Percentiles rank a stretch among this genome's conserved stretches.
Conservation (phyloP, 2,888 invertebrate genomes). For the Eupithecia tripunctaria region DNA sequence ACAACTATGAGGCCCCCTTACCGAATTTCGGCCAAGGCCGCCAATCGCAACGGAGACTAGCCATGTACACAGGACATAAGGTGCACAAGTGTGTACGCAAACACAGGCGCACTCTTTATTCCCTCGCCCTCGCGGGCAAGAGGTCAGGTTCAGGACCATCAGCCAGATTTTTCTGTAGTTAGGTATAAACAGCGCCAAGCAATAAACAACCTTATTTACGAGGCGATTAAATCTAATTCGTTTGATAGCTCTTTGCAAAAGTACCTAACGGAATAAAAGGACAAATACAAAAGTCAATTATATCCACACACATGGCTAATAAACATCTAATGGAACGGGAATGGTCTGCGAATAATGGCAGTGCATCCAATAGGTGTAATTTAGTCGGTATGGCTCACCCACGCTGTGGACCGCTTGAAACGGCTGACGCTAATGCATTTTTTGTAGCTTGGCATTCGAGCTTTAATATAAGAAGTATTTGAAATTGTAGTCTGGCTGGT, state of each 20-base stretch:
- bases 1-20: no score
- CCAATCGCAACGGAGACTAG: no score
- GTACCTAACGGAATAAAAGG: constrained; percentile 23
- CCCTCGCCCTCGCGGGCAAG: background rate
- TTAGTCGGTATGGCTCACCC: constrained; percentile 27
- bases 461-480: no score
- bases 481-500: no score
- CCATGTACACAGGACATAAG: background rate
- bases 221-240: constrained; percentile 11
- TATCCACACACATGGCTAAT: constrained; percentile 41
- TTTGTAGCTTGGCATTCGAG: background rate
- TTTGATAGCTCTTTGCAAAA: constrained; percentile 15
- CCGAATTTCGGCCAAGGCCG: no score
- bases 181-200: background rate
- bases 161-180: background rate
- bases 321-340: constrained; percentile 42
- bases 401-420: constrained; percentile 4
- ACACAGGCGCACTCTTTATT: background rate
- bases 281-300: constrained; percentile 40
- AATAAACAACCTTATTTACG: constrained; percentile 12
- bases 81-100: background rate
- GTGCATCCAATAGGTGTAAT: constrained; percentile 42
- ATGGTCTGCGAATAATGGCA: constrained; percentile 42
- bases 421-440: constrained; percentile 7
- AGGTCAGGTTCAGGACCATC: background rate